Evolutionary conservation across 2,113 vertebrate genomes (phyloP).

Genomic region (Alouatta palliata): DNA sequence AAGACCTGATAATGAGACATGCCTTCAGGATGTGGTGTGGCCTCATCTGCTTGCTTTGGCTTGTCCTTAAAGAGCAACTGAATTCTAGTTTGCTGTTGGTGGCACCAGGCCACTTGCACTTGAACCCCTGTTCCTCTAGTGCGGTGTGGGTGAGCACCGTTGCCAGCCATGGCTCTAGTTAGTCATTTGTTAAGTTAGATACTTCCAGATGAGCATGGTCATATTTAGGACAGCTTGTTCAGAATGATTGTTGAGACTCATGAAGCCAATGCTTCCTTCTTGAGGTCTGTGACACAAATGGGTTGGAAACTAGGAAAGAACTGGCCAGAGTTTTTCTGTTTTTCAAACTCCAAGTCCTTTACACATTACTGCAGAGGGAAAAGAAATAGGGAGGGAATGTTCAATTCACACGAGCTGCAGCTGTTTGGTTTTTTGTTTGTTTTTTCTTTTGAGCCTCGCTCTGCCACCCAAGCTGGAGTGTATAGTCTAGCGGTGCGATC

Average conservation of each 20-base stretch:
- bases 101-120: rapidly evolving
- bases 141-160: rapidly evolving
- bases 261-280: not conserved
- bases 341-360: not conserved
- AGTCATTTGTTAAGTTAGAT: not conserved
- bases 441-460: too few species aligned
- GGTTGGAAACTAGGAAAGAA: not conserved
- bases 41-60: not conserved
- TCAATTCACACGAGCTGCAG: not conserved
- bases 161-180: not conserved
- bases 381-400: not conserved
- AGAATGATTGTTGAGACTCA: not conserved
- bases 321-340: not conserved
- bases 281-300: not conserved
- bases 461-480: too few species aligned
- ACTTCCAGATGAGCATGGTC: constrained; percentile 7
- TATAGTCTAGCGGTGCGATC: too few species aligned
- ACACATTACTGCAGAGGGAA: not conserved
- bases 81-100: not conserved
- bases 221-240: not conserved
- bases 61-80: not conserved
- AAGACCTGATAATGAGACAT: not conserved
- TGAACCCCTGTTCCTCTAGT: not conserved
- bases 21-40: constrained; percentile 36
- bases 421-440: not conserved